Conservation (phyloP, 2,113 vertebrate genomes). For the Ceyx cyanopectus region DNA sequence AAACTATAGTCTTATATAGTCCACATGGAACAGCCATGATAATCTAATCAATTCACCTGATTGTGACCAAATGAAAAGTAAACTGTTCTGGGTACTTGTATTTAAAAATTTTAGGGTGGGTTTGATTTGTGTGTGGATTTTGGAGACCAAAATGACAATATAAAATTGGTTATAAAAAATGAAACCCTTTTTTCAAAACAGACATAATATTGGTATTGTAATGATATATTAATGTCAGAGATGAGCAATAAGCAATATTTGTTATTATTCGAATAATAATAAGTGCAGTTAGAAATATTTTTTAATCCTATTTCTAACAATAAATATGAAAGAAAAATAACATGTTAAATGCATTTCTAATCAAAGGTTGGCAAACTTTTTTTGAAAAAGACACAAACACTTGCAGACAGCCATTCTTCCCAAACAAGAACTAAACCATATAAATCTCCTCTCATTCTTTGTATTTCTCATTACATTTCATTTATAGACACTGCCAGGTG, state of each 20-base stretch:
- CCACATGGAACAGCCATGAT: not conserved
- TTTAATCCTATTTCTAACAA: not conserved
- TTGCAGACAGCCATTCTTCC: not conserved
- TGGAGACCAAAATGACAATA: not conserved
- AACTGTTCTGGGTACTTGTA: not conserved
- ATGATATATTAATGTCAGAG: not conserved
- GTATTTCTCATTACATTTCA: slow-evolving; percentile 8
- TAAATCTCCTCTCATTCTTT: not conserved
- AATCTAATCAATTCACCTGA: not conserved
- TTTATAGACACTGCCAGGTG: slow-evolving; percentile 16
- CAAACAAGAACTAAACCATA: not conserved
- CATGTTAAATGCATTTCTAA: not conserved
- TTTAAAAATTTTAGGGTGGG: not conserved
- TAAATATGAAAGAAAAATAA: not conserved
- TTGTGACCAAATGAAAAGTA: not conserved
- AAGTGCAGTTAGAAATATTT: not conserved
- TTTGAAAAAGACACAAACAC: not conserved
- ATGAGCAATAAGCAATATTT: not conserved
- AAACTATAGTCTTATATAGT: not conserved
- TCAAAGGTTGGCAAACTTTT: not conserved
- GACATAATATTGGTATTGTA: not conserved
- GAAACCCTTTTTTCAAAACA: not conserved
- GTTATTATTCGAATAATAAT: too few relatives aligned
- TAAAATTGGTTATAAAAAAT: not conserved
- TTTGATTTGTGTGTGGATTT: not conserved